Evolutionary conservation across 2,888 invertebrate genomes (phyloP).

Genomic region (Mesorhabditis sp.): DNA sequence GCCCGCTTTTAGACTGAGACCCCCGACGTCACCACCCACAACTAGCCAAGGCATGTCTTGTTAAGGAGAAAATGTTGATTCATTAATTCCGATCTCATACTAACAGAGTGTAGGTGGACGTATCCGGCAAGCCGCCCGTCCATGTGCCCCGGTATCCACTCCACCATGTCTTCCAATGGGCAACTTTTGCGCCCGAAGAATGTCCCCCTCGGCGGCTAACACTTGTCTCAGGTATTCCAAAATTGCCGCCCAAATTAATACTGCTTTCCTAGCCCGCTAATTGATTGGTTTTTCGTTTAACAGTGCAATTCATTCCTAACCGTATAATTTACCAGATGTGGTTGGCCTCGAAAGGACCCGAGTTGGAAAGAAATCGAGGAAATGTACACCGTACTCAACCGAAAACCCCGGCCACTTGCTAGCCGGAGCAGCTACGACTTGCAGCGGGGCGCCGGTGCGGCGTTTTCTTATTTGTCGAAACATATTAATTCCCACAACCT

Average conservation of each 20-base stretch:
- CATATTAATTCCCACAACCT: neutral
- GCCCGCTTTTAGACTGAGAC: too few relatives aligned
- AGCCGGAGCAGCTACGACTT: neutral
- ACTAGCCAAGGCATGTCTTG: too few relatives aligned
- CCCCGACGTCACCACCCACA: too few relatives aligned
- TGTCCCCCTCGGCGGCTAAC: neutral
- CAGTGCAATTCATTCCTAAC: neutral
- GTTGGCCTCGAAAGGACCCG: slow-evolving; percentile 22
- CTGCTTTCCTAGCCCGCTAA: neutral
- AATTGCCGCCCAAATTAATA: neutral
- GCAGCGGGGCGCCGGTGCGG: neutral
- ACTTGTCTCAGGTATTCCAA: slow-evolving; percentile 1
- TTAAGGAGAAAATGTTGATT: too few relatives aligned
- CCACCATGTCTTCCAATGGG: neutral
- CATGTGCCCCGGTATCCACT: too few relatives aligned
- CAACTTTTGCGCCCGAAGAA: neutral
- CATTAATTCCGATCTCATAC: too few relatives aligned
- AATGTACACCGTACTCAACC: slow-evolving; percentile 24
- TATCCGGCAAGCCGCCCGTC: too few relatives aligned
- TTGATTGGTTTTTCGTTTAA: neutral
- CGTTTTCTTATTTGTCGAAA: neutral
- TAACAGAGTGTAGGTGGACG: too few relatives aligned
- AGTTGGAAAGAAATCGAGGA: slow-evolving; percentile 30
- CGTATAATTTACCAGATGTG: slow-evolving; percentile 20
- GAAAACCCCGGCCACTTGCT: neutral